These are phyloP conservation scores for Caenorhabditis elegans DNA, from an alignment of 1,140 invertebrate genomes.

Conservation along the genomic window WBcel235 BX284606.5:7698001-7698500, in stretches of 20 bases:
- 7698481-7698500: too few species aligned
- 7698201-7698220: conserved; percentile 13
- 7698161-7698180: background rate
- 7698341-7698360: background rate
- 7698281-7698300: background rate
- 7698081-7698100: too few species aligned
- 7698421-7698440: too few species aligned
- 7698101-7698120: background rate
- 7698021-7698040: too few species aligned
- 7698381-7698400: too few species aligned
- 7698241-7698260: background rate
- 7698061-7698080: too few species aligned
- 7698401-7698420: too few species aligned
- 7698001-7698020: too few species aligned
- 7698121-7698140: background rate
- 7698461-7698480: too few species aligned
- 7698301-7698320: conserved; percentile 30
- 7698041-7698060: background rate
- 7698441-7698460: too few species aligned
- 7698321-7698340: conserved; percentile 18
- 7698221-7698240: conserved; percentile 21
- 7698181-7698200: background rate
- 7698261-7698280: conserved; percentile 14
- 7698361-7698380: too few species aligned
- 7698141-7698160: background rate